Evolutionary conservation across 2,797 vertebrate species (phyloP).

Genomic region (Hyperoplus immaculatus): DNA sequence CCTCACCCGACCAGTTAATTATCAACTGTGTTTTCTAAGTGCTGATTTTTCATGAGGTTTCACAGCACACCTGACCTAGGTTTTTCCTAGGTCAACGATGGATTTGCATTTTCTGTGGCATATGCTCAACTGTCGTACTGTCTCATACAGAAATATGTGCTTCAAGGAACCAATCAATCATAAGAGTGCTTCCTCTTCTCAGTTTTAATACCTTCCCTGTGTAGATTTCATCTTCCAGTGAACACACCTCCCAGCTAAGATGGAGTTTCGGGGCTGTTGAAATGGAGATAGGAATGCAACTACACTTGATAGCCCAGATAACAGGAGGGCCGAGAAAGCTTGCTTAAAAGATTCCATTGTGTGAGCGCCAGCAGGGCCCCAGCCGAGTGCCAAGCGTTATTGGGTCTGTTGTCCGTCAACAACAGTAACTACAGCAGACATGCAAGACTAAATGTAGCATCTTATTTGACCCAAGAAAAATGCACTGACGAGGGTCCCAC

Average conservation of each 20-base stretch:
- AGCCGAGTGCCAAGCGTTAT: conserved; percentile 57
- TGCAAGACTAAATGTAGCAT: conserved; percentile 51
- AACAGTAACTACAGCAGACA: conserved; percentile 67
- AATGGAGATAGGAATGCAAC: conserved; percentile 85
- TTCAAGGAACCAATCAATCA: conserved; percentile 4
- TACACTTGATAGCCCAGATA: conserved; percentile 87
- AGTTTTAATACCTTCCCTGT: conserved; percentile 7
- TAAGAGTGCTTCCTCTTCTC: conserved; percentile 20
- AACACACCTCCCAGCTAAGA: conserved; percentile 58
- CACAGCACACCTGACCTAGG: background rate
- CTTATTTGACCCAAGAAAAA: conserved; percentile 24
- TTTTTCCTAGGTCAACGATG: background rate
- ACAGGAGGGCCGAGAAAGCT: conserved; percentile 76
- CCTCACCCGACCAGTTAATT: conserved; percentile 55
- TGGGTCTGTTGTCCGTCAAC: conserved; percentile 72
- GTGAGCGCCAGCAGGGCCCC: conserved; percentile 68
- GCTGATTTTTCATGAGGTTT: background rate
- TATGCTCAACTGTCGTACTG: background rate
- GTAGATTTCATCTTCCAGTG: conserved; percentile 45
- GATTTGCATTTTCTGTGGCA: background rate
- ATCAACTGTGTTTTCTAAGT: conserved; percentile 33
- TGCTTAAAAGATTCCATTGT: conserved; percentile 83
- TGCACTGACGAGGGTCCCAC: background rate
- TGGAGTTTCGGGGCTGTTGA: conserved; percentile 79
- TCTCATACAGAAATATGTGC: background rate